These are phyloP conservation scores for Spinibarbus caldwelli DNA, from an alignment of 2,797 vertebrate genomes.

Conservation along the genomic window DNA sequence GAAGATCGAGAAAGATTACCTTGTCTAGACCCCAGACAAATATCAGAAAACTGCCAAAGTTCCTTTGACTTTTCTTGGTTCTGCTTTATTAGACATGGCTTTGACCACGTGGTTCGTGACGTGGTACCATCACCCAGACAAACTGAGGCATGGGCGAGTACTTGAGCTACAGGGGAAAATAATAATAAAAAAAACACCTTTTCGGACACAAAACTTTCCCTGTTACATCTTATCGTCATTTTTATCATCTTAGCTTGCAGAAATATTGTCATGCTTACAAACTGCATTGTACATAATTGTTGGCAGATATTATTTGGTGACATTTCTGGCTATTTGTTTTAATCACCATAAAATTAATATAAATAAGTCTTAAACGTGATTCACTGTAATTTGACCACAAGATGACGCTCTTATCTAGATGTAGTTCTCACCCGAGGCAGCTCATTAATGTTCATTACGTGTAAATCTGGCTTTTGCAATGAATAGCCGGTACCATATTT, in stretches of 20 bases:
- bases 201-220: neutral
- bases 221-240: neutral
- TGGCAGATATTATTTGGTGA: neutral
- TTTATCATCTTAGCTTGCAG: neutral
- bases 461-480: neutral
- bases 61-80: conserved; percentile 62
- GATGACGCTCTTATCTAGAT: conserved; percentile 3
- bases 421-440: neutral
- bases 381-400: conserved; percentile 7
- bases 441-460: neutral
- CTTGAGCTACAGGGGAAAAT: no score
- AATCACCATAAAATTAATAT: neutral
- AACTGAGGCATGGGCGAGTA: neutral
- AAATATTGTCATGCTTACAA: neutral
- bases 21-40: neutral
- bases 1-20: neutral
- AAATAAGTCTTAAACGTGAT: neutral
- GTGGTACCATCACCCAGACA: neutral
- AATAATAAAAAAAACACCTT: neutral
- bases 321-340: neutral
- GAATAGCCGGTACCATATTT: neutral
- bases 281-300: neutral
- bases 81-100: conserved; percentile 14
- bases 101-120: conserved; percentile 69
- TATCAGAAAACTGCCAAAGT: conserved; percentile 68